Evolutionary conservation across 2,888 invertebrate species (phyloP).

Genomic region (Agrilus biguttatus): DNA sequence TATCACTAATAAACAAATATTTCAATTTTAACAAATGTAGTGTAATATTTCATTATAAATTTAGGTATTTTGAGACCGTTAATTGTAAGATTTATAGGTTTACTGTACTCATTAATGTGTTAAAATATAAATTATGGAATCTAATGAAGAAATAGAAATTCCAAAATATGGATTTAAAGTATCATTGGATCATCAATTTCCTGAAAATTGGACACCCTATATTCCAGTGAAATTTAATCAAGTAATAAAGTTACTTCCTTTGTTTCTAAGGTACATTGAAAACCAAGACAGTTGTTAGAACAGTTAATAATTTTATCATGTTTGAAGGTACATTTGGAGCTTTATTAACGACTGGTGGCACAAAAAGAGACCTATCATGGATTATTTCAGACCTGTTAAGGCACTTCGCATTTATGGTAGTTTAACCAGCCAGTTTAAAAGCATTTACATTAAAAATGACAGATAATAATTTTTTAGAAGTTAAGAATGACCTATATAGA

Average conservation of each 20-base stretch:
- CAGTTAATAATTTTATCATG: conserved; percentile 2
- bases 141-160: conserved; percentile 19
- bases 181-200: conserved; percentile 59
- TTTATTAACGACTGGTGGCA: conserved; percentile 48
- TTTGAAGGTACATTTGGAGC: conserved; percentile 56
- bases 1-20: no score
- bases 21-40: no score
- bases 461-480: no score
- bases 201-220: conserved; percentile 55
- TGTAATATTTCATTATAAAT: no score
- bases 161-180: conserved; percentile 60
- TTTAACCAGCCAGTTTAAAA: not conserved
- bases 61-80: no score
- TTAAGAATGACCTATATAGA: no score
- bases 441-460: not conserved
- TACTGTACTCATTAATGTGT: no score
- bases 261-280: conserved; percentile 49
- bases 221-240: conserved; percentile 51
- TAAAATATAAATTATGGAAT: no score
- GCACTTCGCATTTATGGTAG: conserved; percentile 77
- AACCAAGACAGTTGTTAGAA: conserved; percentile 1
- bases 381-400: conserved; percentile 53
- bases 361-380: conserved; percentile 62
- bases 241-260: conserved; percentile 52
- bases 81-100: no score